These are phyloP conservation scores for Hypsopygia costalis DNA, from an alignment of 2,888 invertebrate species.

Conservation along the genomic window DNA sequence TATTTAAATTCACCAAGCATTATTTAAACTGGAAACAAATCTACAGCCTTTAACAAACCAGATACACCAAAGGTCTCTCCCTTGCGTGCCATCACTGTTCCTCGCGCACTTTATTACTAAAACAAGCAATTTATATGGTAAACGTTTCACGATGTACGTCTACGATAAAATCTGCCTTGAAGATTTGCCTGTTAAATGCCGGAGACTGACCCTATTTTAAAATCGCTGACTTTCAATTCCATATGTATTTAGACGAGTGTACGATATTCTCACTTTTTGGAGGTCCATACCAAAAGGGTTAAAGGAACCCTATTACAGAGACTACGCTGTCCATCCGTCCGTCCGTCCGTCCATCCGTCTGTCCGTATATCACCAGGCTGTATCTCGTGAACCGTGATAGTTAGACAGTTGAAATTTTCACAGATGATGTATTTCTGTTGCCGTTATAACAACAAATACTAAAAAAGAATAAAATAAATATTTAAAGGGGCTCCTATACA, in stretches of 20 bases:
- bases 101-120: slow-evolving; percentile 48
- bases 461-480: too few species aligned
- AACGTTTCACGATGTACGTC: slow-evolving; percentile 50
- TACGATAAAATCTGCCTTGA: slow-evolving; percentile 34
- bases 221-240: background rate
- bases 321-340: too few species aligned
- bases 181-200: background rate
- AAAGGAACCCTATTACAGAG: too few species aligned
- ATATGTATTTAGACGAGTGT: background rate
- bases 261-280: background rate
- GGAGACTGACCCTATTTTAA: background rate
- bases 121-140: slow-evolving; percentile 62
- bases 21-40: background rate
- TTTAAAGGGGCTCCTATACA: too few species aligned
- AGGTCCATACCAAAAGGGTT: too few species aligned
- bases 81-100: slow-evolving; percentile 50
- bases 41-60: background rate
- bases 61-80: slow-evolving; percentile 24
- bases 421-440: too few species aligned
- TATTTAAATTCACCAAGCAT: background rate
- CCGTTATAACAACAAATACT: too few species aligned
- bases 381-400: too few species aligned
- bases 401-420: too few species aligned
- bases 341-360: too few species aligned
- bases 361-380: too few species aligned